A percentile compares a stretch with the other conserved stretches of the same genome.
Evolutionary conservation across 2,797 vertebrate species (phyloP).

Genomic region (Tapirus indicus): DNA sequence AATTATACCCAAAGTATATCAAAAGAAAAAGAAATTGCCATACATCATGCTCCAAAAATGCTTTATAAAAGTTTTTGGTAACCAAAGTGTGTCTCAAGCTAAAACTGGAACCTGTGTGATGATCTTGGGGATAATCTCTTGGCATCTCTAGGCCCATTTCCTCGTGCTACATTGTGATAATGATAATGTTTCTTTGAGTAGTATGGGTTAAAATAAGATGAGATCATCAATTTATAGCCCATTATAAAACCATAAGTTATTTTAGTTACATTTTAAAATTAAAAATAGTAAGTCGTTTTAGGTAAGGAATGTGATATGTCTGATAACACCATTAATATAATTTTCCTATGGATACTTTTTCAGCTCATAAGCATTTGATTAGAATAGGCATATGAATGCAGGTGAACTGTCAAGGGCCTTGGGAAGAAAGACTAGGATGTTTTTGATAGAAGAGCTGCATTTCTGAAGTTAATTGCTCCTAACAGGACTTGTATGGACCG

Average conservation of each 20-base stretch:
- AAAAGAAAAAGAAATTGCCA: conserved; percentile 5
- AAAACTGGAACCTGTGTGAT: neutral
- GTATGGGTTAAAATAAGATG: conserved; percentile 16
- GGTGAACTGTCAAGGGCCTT: neutral
- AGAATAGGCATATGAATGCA: conserved; percentile 1
- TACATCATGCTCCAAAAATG: neutral
- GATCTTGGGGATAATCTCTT: neutral
- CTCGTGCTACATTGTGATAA: neutral
- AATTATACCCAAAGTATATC: neutral
- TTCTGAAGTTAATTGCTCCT: conserved; percentile 32
- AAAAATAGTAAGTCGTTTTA: neutral
- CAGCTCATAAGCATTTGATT: conserved; percentile 1
- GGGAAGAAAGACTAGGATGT: neutral
- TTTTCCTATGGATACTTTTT: neutral
- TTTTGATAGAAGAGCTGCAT: neutral
- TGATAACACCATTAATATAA: neutral
- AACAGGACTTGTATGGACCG: neutral
- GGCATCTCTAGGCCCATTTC: neutral
- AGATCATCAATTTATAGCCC: neutral
- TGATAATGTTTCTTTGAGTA: neutral
- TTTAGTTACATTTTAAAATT: neutral
- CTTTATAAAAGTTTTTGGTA: neutral
- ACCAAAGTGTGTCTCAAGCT: neutral
- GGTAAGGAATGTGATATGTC: neutral
- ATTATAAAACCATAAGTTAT: conserved; percentile 15